Percentiles rank a stretch among this genome's conserved stretches.
phyloP scores from a whole-genome alignment of 1,140 invertebrate species.

The Drosophila parvula region DNA sequence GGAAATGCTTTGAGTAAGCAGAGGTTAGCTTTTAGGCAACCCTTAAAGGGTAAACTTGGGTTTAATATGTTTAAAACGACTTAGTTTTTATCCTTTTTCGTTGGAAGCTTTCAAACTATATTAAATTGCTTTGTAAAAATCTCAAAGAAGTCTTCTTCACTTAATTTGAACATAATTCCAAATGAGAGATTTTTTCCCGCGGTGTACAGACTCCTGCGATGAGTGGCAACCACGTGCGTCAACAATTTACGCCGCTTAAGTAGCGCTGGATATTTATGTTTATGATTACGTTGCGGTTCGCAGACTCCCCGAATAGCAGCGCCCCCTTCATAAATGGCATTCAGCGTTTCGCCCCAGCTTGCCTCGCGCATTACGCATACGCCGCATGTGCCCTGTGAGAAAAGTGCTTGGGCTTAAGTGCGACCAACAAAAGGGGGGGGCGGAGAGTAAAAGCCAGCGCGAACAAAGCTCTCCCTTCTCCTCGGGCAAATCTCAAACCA shows the following conservation, averaged over 20 bases:
- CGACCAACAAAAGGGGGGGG: constrained; percentile 2
- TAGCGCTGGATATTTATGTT: constrained; percentile 73
- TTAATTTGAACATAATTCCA: not conserved
- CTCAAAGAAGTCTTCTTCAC: not conserved
- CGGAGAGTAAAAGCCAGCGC: constrained; percentile 2
- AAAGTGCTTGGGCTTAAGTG: constrained; percentile 22
- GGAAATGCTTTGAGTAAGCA: not conserved
- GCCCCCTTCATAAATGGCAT: constrained; percentile 15
- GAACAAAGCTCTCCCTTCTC: constrained; percentile 2
- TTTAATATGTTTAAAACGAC: not conserved
- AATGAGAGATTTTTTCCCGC: not conserved
- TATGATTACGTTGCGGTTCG: constrained; percentile 76
- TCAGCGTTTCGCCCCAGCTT: constrained; percentile 6
- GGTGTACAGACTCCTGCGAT: constrained; percentile 21
- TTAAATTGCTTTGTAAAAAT: not conserved
- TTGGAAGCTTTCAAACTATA: not conserved
- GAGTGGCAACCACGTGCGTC: constrained; percentile 60
- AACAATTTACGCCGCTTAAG: constrained; percentile 76
- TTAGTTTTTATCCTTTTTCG: not conserved
- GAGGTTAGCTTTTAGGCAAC: not conserved
- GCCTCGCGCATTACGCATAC: constrained; percentile 33
- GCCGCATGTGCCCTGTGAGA: constrained; percentile 23
- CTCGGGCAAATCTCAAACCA: constrained; percentile 11
- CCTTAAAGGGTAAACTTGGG: no score
- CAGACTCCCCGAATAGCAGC: constrained; percentile 42